Evolutionary conservation across 2,797 vertebrate species (phyloP).

Genomic region (Amblyopsis hoosieri): DNA sequence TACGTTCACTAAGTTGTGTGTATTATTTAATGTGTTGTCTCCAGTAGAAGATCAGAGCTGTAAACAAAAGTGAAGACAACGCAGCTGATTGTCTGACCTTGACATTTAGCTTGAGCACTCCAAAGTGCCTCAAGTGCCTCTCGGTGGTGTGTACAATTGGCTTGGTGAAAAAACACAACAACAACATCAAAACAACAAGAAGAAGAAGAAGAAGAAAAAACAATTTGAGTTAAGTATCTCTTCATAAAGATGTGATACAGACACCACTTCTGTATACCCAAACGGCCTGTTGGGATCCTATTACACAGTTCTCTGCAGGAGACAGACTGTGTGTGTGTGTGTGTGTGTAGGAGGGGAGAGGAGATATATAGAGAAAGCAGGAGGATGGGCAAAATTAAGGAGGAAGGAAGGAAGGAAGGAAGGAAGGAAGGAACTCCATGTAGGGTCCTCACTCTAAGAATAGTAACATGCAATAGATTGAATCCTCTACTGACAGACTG

Average conservation of each 20-base stretch:
- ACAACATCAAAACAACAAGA: no score
- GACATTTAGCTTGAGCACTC: slow-evolving; percentile 3
- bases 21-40: slow-evolving; percentile 3
- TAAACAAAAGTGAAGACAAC: background rate
- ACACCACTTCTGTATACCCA: slow-evolving; percentile 17
- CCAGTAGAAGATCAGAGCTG: background rate
- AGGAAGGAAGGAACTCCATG: background rate
- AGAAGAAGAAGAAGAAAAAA: background rate
- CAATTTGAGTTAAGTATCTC: slow-evolving; percentile 16
- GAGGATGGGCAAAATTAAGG: background rate
- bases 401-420: background rate
- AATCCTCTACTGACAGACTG: no score
- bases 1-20: background rate
- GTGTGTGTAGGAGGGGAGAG: background rate
- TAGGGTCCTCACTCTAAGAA: no score
- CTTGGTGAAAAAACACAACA: background rate
- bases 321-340: background rate
- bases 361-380: background rate
- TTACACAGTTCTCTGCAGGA: slow-evolving; percentile 14
- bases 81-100: slow-evolving; percentile 10
- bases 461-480: no score
- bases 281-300: slow-evolving; percentile 7
- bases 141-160: slow-evolving; percentile 2
- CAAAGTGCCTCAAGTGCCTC: background rate
- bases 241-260: slow-evolving; percentile 9